These are phyloP conservation scores for Proales similis DNA, from an alignment of 1,140 invertebrate species.

Conservation along the genomic window DNA sequence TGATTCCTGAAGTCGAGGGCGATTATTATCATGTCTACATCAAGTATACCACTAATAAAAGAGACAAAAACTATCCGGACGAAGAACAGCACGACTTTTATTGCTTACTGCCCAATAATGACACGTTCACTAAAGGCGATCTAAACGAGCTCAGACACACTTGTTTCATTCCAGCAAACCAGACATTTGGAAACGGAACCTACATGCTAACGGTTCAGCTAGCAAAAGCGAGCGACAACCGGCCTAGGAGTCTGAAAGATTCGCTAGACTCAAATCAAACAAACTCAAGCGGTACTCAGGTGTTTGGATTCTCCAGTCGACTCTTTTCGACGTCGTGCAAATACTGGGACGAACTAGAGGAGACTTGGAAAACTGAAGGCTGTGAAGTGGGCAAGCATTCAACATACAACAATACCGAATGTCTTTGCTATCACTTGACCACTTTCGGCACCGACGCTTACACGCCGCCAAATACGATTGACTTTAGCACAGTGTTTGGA, in stretches of 20 bases:
- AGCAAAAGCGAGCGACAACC: too few relatives aligned
- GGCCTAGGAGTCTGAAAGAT: conserved; percentile 37
- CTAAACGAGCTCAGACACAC: conserved; percentile 40
- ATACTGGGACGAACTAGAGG: conserved; percentile 48
- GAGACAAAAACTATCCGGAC: conserved; percentile 43
- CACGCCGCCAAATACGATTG: conserved; percentile 57
- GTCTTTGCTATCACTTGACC: conserved; percentile 57
- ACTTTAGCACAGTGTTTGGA: conserved; percentile 57
- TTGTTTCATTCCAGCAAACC: conserved; percentile 39
- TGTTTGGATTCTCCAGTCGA: conserved; percentile 40
- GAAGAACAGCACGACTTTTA: conserved; percentile 44
- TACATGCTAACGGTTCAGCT: conserved; percentile 48
- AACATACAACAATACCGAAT: conserved; percentile 50
- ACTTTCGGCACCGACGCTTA: conserved; percentile 58
- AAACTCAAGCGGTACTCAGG: conserved; percentile 40
- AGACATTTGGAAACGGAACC: conserved; percentile 45
- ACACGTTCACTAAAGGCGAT: not conserved
- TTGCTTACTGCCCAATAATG: conserved; percentile 7
- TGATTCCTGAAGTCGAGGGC: conserved; percentile 40
- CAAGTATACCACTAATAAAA: conserved; percentile 40
- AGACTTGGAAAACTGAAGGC: conserved; percentile 47
- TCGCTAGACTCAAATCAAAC: conserved; percentile 35
- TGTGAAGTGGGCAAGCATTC: conserved; percentile 48
- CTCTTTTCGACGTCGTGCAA: conserved; percentile 45
- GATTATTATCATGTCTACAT: conserved; percentile 43